These are phyloP conservation scores for Miniopterus natalensis DNA, from an alignment of 2,113 vertebrate species.

Conservation along the genomic window DNA sequence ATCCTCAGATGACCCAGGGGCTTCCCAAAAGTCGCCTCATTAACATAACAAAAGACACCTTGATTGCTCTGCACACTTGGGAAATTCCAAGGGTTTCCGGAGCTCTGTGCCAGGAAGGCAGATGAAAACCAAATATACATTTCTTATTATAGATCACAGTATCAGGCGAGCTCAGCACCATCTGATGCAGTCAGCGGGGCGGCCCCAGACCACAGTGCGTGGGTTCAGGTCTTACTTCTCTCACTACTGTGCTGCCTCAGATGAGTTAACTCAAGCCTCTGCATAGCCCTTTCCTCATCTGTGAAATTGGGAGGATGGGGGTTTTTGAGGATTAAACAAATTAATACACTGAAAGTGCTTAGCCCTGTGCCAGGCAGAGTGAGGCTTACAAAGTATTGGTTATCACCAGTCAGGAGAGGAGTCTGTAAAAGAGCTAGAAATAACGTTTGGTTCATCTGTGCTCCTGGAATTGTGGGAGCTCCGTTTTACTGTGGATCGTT, in stretches of 20 bases:
- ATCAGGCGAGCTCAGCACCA: not conserved
- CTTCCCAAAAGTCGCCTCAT: not conserved
- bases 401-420: not conserved
- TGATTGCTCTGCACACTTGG: not conserved
- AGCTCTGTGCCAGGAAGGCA: not conserved
- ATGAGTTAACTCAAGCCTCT: not conserved
- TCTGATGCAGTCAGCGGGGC: fast-evolving
- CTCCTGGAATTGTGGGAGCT: not conserved
- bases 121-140: not conserved
- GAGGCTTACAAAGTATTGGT: not conserved
- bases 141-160: not conserved
- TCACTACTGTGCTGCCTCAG: not conserved
- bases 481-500: not conserved
- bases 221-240: not conserved
- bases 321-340: not conserved
- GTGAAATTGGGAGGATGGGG: not conserved
- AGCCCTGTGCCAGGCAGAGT: not conserved
- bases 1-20: not conserved
- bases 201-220: not conserved
- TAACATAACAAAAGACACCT: not conserved
- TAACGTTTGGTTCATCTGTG: not conserved
- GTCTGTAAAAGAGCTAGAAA: not conserved
- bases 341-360: not conserved
- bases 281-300: not conserved
- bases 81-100: not conserved